phyloP scores from a whole-genome alignment of 1,140 invertebrate species.

The Bombus confusus region DNA sequence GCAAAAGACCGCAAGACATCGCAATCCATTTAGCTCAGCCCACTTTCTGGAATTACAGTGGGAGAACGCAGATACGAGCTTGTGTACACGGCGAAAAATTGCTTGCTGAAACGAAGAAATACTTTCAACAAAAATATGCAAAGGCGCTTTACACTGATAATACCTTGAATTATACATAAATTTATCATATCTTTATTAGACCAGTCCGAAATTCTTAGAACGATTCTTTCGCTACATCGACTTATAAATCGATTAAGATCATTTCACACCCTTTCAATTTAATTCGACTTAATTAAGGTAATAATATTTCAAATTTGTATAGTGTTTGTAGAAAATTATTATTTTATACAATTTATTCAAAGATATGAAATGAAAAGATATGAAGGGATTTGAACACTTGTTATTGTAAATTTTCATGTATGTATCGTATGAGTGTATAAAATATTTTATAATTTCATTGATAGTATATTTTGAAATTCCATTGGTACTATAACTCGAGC shows the following conservation, averaged over 20 bases:
- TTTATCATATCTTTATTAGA: not conserved
- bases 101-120: slow-evolving; percentile 44
- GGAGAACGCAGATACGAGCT: slow-evolving; percentile 37
- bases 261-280: not conserved
- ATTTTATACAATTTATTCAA: too few species aligned
- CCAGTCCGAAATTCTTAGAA: not conserved
- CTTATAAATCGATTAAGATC: not conserved
- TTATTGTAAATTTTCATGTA: too few species aligned
- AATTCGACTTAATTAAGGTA: too few species aligned
- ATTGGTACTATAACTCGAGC: too few species aligned
- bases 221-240: not conserved
- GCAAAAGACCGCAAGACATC: slow-evolving; percentile 46
- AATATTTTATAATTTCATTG: too few species aligned
- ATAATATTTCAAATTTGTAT: too few species aligned
- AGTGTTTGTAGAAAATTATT: too few species aligned
- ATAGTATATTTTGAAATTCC: too few species aligned
- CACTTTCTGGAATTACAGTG: slow-evolving; percentile 57
- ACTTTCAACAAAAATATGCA: slow-evolving; percentile 43
- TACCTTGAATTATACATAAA: not conserved
- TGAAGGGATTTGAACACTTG: too few species aligned
- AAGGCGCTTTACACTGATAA: slow-evolving; percentile 38
- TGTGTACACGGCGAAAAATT: slow-evolving; percentile 45
- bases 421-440: too few species aligned
- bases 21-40: slow-evolving; percentile 61
- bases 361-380: too few species aligned